Evolutionary conservation across 30 jellyfish, hydroid and myxozoan genomes (phyloP).

Genomic region (Aurelia coerulea): DNA sequence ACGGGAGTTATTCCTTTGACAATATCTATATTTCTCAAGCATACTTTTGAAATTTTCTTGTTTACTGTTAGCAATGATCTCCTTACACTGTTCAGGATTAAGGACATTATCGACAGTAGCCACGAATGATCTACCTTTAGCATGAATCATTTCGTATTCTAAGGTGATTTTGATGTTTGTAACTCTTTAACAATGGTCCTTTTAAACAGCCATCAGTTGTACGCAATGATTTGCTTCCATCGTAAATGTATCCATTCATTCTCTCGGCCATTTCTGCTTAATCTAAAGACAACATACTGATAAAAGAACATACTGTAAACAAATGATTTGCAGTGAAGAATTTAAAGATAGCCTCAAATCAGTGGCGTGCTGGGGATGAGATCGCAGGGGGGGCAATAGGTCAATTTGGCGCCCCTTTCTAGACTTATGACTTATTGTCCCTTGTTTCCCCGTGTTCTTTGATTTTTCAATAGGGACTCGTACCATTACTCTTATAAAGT

Average conservation of each 20-base stretch:
- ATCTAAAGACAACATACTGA: too few relatives aligned
- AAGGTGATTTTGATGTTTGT: neutral
- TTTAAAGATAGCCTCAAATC: too few relatives aligned
- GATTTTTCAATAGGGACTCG: too few relatives aligned
- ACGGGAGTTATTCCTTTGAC: slow-evolving; percentile 49
- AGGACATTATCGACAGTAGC: slow-evolving; percentile 41
- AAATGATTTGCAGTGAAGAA: too few relatives aligned
- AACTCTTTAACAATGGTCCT: neutral
- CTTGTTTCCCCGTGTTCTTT: too few relatives aligned
- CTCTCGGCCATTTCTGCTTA: too few relatives aligned
- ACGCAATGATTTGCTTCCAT: slow-evolving; percentile 26
- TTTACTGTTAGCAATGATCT: slow-evolving; percentile 10
- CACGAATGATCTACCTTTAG: slow-evolving; percentile 14
- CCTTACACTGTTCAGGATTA: slow-evolving; percentile 26
- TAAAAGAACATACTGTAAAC: too few relatives aligned
- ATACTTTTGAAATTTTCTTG: slow-evolving; percentile 2
- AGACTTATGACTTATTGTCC: too few relatives aligned
- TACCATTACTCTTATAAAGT: too few relatives aligned
- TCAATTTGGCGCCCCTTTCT: too few relatives aligned
- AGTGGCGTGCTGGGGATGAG: too few relatives aligned
- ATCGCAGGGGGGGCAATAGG: too few relatives aligned
- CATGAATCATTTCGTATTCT: slow-evolving; percentile 1
- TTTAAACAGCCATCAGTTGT: slow-evolving; percentile 40
- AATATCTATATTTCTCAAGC: neutral
- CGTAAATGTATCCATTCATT: slow-evolving; percentile 8